phyloP scores from a whole-genome alignment of 2,113 vertebrate species.

The Misgurnus anguillicaudatus region DNA sequence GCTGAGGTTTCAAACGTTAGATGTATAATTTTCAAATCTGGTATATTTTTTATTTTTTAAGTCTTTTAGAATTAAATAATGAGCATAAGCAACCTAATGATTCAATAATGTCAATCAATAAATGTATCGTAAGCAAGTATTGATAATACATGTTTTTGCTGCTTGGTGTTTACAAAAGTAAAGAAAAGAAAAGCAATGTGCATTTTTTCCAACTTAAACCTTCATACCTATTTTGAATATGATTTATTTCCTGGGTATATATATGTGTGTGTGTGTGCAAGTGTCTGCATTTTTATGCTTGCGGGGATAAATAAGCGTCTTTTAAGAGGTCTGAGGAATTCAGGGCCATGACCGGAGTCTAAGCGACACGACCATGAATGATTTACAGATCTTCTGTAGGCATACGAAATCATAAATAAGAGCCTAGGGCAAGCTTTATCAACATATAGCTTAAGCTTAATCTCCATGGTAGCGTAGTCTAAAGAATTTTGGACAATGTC shows the following conservation, averaged over 20 bases:
- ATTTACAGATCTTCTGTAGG: constrained; percentile 25
- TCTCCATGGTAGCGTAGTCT: constrained; percentile 4
- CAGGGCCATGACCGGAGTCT: not conserved
- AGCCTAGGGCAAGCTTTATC: constrained; percentile 14
- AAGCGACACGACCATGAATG: not conserved
- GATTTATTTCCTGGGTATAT: constrained; percentile 15
- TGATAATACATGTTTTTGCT: no score
- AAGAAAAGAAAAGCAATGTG: no score
- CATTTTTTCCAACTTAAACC: not conserved
- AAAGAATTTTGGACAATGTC: constrained; percentile 33
- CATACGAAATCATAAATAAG: constrained; percentile 28
- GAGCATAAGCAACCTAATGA: no score
- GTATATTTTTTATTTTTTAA: no score
- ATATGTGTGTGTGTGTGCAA: no score
- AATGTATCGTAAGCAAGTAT: no score
- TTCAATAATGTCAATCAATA: no score
- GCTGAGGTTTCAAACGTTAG: no score
- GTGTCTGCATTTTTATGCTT: not conserved
- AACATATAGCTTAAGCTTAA: constrained; percentile 7
- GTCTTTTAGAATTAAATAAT: no score
- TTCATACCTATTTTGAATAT: not conserved
- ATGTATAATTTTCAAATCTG: no score
- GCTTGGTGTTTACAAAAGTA: no score
- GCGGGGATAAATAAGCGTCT: constrained; percentile 16
- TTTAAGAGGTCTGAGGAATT: constrained; percentile 15